Base-by-base conservation (phyloP, 2,113 vertebrate genomes). In the Rhineura floridana region DNA sequence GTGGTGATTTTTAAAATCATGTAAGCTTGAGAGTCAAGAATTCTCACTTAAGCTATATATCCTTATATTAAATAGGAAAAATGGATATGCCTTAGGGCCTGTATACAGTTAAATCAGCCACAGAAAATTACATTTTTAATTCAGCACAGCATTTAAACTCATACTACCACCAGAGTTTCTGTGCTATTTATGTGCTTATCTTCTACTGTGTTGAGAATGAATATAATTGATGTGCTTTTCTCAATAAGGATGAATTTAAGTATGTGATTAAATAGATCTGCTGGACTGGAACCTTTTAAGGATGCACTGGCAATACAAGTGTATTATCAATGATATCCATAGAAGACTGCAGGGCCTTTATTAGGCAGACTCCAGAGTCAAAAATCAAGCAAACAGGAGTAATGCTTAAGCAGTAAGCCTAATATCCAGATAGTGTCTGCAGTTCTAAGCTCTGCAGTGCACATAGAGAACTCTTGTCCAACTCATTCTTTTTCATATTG, bases 81-180 rank as follows among this genome's bases (percentile, higher is more conserved):
- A 48, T 21, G 82, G 19, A 83, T 90, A 52, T 85, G 23, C 44
- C 88, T 44, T 63, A 78, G 21, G 84, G 33, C 85, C 2, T 78
- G 12, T 42, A 87, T 67, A 89, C 89, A 83, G 11, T 42, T 81
- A 55, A 73, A 88, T 92, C 87, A 90, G 67, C 63, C 81, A 89
- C 0, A 1, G 5, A 75, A 30, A 65, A 83, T 50, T 50, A 46
- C 46, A 30, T 21, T 62, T 48, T n/a, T 44, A 44, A 75, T 50
- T 59, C 50, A 67, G 59, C 81, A 83, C 50, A 36, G 17, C 25
- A 30, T 75, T 89, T 82, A 73, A 82, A 89, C 3, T 42, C 21
- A 55, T 39, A 23, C 19, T 25, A 44, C 65, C 70, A 67, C 48
- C 36, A 77, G 63, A 80, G 42, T 81, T 46, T 69, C 11, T 63